Evolutionary conservation across 2,113 vertebrate species (phyloP), one percentile per base, ranked within the genome.

Genomic region (Dolichallabes microphthalmus): DNA sequence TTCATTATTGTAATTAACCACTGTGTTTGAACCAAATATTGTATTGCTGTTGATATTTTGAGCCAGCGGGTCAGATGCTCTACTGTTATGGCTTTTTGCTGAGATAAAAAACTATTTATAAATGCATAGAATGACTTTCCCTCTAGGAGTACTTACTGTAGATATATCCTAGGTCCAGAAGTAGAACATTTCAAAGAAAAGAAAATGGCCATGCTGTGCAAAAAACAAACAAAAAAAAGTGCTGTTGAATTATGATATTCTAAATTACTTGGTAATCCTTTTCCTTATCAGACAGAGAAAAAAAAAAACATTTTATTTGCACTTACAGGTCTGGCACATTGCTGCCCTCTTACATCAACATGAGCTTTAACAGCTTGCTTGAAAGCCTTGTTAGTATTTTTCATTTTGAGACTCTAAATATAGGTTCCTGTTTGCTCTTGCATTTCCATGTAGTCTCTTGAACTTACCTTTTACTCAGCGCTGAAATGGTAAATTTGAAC

Each of bases 81-180:
- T 45, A 45, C 45, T 45, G 45, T 45, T 45, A 6, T 45, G 45
- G 45, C 45, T 45, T 45, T 39, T 85, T 66, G 19, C 50, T 19
- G 45, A 52, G 45, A 78, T 55, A 69, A 85, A 61, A 22, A 80
- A 2, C 11, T 80, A 30, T 57, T 66, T 35, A 57, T 52, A 55
- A 85, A 85, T 58, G 63, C 76, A 79, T 58, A 30, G n/a, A 50
- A 30, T 20, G 22, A 52, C 66, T 35, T 69, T 45, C 22, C 76
- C 75, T 85, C 25, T 12, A 8, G 75, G 52, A 64, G 32, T 45
- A 45, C 78, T 57, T 32, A n/a, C n/a, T n/a, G n/a, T n/a, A 35
- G 60, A 35, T 20, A 64, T 25, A 82, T 52, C 32, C 20, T 8
- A 73, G 30, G 30, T 74, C 68, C 11, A 58, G 20, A 85, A 35